phyloP scores from a whole-genome alignment of 2,888 invertebrate genomes.

The Deladenus siricidicola region DNA sequence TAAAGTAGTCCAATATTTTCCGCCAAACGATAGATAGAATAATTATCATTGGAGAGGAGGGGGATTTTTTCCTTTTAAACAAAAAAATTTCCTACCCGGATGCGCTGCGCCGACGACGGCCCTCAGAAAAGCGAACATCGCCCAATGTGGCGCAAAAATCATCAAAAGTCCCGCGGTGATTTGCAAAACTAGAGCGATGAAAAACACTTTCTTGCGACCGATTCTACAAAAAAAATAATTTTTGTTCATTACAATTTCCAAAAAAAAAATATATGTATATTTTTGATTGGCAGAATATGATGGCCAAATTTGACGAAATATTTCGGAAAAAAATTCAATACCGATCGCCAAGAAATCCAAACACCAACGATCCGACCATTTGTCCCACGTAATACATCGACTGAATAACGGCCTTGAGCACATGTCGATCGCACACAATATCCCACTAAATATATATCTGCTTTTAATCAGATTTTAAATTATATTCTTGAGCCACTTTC shows the following conservation, averaged over 20 bases:
- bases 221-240: conserved; percentile 58
- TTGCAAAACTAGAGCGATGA: conserved; percentile 68
- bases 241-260: neutral
- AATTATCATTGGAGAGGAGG: too few relatives aligned
- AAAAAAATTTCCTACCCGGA: conserved; percentile 55
- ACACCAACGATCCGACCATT: conserved; percentile 51
- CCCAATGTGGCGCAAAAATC: conserved; percentile 66
- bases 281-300: too few relatives aligned
- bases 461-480: too few relatives aligned
- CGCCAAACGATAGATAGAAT: too few relatives aligned
- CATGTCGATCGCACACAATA: conserved; percentile 44
- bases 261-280: neutral
- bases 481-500: too few relatives aligned
- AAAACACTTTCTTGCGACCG: conserved; percentile 69
- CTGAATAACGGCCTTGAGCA: conserved; percentile 49
- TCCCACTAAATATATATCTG: conserved; percentile 47
- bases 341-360: conserved; percentile 51
- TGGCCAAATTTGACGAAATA: too few relatives aligned
- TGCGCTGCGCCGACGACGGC: conserved; percentile 71
- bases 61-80: too few relatives aligned
- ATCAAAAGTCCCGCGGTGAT: conserved; percentile 66
- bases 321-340: conserved; percentile 15
- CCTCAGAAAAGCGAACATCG: conserved; percentile 65
- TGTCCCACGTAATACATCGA: conserved; percentile 52
- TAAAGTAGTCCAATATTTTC: too few relatives aligned